Evolutionary conservation across 1,140 invertebrate genomes (phyloP).

Genomic region (Augochlora pura): DNA sequence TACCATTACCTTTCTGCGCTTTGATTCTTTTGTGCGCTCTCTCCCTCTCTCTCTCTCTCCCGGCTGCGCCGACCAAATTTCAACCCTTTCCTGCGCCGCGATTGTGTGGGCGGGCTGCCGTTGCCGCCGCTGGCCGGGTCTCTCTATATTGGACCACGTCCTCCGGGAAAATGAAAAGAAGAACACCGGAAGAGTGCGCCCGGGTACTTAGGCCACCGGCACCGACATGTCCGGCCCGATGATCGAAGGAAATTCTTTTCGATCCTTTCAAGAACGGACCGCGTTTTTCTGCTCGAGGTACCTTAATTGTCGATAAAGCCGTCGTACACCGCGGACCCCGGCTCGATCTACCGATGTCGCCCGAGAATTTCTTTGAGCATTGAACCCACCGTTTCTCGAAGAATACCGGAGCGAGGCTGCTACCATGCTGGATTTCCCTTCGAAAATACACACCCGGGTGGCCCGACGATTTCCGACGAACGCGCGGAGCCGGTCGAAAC

Average conservation of each 20-base stretch:
- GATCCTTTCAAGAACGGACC: background rate
- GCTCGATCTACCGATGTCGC: background rate
- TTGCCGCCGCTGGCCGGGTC: background rate
- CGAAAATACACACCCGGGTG: too few species aligned
- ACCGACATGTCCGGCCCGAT: background rate
- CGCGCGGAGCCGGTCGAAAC: too few species aligned
- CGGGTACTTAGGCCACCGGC: conserved; percentile 1
- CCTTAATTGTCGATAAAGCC: background rate
- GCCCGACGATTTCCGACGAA: background rate
- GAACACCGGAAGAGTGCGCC: background rate
- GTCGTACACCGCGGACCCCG: too few species aligned
- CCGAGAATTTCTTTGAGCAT: background rate
- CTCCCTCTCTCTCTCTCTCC: too few species aligned
- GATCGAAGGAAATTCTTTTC: background rate
- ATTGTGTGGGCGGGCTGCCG: conserved; percentile 29
- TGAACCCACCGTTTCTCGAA: background rate
- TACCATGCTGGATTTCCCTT: too few species aligned
- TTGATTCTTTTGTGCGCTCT: conserved; percentile 65
- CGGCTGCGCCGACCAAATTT: conserved; percentile 14
- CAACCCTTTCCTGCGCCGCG: conserved; percentile 16
- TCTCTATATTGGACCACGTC: conserved; percentile 20
- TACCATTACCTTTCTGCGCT: conserved; percentile 59
- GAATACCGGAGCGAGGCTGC: background rate
- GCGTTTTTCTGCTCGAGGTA: background rate
- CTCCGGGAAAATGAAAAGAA: background rate